Conservation (phyloP, 2,888 invertebrate species). For the Polydrusus tereticollis region DNA sequence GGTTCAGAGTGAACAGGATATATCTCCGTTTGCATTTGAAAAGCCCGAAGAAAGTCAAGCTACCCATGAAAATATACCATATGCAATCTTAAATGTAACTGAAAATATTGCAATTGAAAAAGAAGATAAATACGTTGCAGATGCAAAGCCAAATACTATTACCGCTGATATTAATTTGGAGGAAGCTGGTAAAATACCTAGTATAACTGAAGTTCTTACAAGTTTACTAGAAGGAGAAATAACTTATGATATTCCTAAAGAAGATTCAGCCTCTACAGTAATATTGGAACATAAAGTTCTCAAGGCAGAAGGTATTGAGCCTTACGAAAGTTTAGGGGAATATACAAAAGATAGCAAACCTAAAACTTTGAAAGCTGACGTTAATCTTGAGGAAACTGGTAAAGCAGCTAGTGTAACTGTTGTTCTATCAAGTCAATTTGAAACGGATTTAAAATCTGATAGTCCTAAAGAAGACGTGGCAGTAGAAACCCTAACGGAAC, state of each 20-base stretch:
- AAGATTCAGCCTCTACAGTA: slow-evolving; percentile 20
- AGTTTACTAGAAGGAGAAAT: slow-evolving; percentile 63
- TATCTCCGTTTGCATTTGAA: slow-evolving; percentile 52
- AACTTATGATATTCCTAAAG: slow-evolving; percentile 45
- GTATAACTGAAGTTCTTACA: slow-evolving; percentile 62
- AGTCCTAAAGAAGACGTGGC: slow-evolving; percentile 49
- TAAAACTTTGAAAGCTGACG: slow-evolving; percentile 50
- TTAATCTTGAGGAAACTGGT: slow-evolving; percentile 60
- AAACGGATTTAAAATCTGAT: slow-evolving; percentile 55
- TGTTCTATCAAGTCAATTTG: slow-evolving; percentile 63
- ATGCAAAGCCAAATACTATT: slow-evolving; percentile 34
- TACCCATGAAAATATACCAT: slow-evolving; percentile 51
- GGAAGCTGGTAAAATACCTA: slow-evolving; percentile 56
- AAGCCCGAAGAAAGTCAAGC: slow-evolving; percentile 52
- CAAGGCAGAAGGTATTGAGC: slow-evolving; percentile 13
- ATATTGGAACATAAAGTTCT: slow-evolving; percentile 21
- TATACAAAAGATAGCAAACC: background rate
- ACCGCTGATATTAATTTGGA: slow-evolving; percentile 59
- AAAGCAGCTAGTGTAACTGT: slow-evolving; percentile 60
- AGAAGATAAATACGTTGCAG: slow-evolving; percentile 42
- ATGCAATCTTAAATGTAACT: slow-evolving; percentile 50
- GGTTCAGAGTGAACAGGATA: slow-evolving; percentile 54
- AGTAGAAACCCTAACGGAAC: slow-evolving; percentile 41
- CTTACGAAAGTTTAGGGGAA: slow-evolving; percentile 28
- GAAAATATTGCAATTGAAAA: slow-evolving; percentile 55